These are phyloP conservation scores for Orius insidiosus DNA, from an alignment of 1,140 invertebrate species.

Conservation along the genomic window DNA sequence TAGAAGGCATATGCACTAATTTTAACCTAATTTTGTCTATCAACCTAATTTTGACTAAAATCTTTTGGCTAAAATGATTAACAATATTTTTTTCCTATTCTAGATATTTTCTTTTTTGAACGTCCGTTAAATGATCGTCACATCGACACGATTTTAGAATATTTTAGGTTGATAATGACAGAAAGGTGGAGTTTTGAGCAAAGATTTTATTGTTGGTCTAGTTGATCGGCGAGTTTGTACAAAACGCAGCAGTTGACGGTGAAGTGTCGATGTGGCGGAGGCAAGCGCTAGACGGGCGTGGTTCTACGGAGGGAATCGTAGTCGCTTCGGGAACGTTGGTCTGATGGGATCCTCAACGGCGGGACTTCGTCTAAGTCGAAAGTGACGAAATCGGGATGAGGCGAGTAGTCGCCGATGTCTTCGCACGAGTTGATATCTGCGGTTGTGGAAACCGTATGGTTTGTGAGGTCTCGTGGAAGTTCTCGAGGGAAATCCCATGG, in stretches of 20 bases:
- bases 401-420: conserved; percentile 26
- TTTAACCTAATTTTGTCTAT: no score
- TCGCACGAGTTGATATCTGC: conserved; percentile 29
- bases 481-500: conserved; percentile 26
- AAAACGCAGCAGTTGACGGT: conserved; percentile 15
- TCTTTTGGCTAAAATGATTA: no score
- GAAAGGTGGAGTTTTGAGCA: conserved; percentile 7
- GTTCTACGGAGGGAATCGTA: conserved; percentile 31
- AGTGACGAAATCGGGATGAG: conserved; percentile 25
- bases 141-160: no score
- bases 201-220: conserved; percentile 1
- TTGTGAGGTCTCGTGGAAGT: conserved; percentile 31
- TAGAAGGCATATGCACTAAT: no score
- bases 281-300: conserved; percentile 29
- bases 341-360: conserved; percentile 25
- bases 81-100: no score
- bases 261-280: conserved; percentile 7
- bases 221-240: conserved; percentile 14
- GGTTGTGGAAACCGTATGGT: conserved; percentile 36
- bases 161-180: no score
- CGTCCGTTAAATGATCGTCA: no score
- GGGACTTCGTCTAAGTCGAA: conserved; percentile 29
- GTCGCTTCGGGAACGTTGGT: conserved; percentile 24
- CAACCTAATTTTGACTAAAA: no score
- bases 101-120: no score